Conservation (phyloP, 2,888 invertebrate genomes). For the Spodoptera picta region DNA sequence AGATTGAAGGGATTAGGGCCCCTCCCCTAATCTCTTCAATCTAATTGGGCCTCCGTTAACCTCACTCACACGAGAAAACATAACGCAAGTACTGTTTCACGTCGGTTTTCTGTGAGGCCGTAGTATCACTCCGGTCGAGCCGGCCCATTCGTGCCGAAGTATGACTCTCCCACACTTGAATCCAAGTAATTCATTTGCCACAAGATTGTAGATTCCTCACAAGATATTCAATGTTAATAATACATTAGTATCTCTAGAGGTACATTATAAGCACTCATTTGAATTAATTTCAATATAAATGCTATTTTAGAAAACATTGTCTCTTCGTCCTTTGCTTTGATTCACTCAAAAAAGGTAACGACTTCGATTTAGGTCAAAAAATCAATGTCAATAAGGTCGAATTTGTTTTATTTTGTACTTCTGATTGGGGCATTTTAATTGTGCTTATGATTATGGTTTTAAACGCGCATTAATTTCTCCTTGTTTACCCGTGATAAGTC, state of each 20-base stretch:
- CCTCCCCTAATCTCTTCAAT: no score
- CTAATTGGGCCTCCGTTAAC: no score
- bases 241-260: conserved; percentile 11
- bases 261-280: conserved; percentile 27
- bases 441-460: no score
- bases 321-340: conserved; percentile 27
- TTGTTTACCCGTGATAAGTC: no score
- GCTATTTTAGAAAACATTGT: conserved; percentile 40
- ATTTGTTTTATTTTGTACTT: conserved; percentile 28
- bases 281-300: conserved; percentile 37
- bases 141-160: no score
- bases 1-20: no score
- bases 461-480: no score
- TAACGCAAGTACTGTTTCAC: no score
- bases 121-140: no score
- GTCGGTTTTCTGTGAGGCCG: no score
- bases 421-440: conserved; percentile 13
- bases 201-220: not conserved
- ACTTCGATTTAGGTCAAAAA: conserved; percentile 28
- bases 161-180: no score
- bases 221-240: conserved; percentile 9
- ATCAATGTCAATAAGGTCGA: conserved; percentile 36
- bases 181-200: not conserved
- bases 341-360: conserved; percentile 37
- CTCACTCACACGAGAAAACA: no score